phyloP scores from a whole-genome alignment of 2,888 invertebrate species.

The Seira musarum region DNA sequence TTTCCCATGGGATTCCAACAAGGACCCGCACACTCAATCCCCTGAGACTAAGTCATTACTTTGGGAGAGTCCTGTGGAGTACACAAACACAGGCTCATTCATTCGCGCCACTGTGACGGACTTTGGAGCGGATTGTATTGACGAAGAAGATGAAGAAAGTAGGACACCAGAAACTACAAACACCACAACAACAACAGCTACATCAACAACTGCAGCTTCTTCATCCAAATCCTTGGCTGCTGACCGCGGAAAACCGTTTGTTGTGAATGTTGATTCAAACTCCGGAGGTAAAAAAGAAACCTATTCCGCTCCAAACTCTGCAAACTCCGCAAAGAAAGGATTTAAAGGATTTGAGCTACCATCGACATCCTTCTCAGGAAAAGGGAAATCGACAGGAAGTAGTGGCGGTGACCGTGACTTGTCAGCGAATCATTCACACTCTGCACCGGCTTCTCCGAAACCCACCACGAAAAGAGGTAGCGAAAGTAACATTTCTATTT shows the following conservation, averaged over 20 bases:
- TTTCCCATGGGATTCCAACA: slow-evolving; percentile 54
- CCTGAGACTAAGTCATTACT: slow-evolving; percentile 44
- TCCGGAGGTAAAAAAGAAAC: background rate
- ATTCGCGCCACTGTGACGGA: slow-evolving; percentile 56
- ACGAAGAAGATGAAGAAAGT: slow-evolving; percentile 60
- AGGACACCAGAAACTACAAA: slow-evolving; percentile 37
- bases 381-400: slow-evolving; percentile 31
- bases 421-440: slow-evolving; percentile 33
- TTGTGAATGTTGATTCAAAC: slow-evolving; percentile 35
- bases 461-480: slow-evolving; percentile 44
- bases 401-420: slow-evolving; percentile 31
- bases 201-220: slow-evolving; percentile 16
- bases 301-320: slow-evolving; percentile 33
- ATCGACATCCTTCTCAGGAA: slow-evolving; percentile 31
- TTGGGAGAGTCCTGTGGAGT: slow-evolving; percentile 53
- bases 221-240: too few species aligned
- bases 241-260: slow-evolving; percentile 28
- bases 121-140: slow-evolving; percentile 58
- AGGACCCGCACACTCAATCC: slow-evolving; percentile 51
- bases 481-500: slow-evolving; percentile 64
- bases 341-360: slow-evolving; percentile 54
- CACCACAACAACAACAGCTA: slow-evolving; percentile 3
- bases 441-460: slow-evolving; percentile 52
- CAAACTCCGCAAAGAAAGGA: slow-evolving; percentile 41
- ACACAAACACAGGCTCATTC: slow-evolving; percentile 55